Evolutionary conservation across 2,797 vertebrate genomes (phyloP), one percentile per base, ranked within the genome.

Genomic region (Sebastiscus albofasciatus): DNA sequence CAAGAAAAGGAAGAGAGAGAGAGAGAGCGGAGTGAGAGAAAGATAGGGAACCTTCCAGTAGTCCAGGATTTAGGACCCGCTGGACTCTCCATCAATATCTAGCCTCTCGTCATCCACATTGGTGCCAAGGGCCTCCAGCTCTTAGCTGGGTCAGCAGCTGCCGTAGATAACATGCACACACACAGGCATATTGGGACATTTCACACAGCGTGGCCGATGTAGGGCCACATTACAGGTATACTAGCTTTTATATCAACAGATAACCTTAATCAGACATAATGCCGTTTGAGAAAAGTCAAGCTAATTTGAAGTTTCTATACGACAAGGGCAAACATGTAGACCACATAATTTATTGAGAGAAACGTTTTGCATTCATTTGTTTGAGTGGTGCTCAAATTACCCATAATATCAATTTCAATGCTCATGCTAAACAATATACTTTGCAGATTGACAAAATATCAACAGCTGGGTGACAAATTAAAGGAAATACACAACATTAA

Each of bases 121-220:
- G 97, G 97, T 94, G 97, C 97, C 96, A 97, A 95, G 95, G 97
- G 97, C 96, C 96, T 97, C 96, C 97, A 97, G 96, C 96, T 97
- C 97, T 97, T 97, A 96, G 97, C 97, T 98, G 98, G 98, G 96
- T 97, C 97, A 95, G 94, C 96, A 95, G 96, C 97, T 98, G 97
- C 97, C 97, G 96, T 97, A 97, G 97, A 98, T 97, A 98, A 98
- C 97, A 99, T 93, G 96, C 96, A 97, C 96, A 98, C 97, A 96
- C 90, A 94, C 93, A 99, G 96, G 97, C 96, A 98, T 97, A 97
- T 95, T 97, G 96, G 97, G 97, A 97, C 96, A 96, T 94, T 97
- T 97, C 97, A 98, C 97, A 97, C 96, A 96, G 91, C 93, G 96
- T 94, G 94, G 93, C 94, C 85, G 54, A 93, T 90, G 92, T 94